A percentile compares a stretch with the other conserved stretches of the same genome.
phyloP scores from a whole-genome alignment of 2,888 invertebrate species.

The Sthenelais limicola region DNA sequence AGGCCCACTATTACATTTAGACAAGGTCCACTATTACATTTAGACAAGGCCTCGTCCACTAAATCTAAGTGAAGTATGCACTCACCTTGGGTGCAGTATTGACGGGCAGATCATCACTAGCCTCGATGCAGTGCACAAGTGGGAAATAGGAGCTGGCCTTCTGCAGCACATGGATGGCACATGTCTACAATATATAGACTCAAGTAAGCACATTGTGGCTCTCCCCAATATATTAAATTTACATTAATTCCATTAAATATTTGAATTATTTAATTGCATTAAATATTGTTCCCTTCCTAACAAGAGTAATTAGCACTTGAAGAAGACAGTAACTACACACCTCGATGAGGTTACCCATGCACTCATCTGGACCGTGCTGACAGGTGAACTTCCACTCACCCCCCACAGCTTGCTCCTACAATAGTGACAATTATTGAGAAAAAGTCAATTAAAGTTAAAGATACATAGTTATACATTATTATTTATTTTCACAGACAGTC shows the following conservation, averaged over 20 bases:
- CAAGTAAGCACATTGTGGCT: not conserved
- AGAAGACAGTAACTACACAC: no score
- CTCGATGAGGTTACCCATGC: constrained; percentile 68
- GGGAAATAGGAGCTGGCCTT: constrained; percentile 58
- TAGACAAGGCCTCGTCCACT: no score
- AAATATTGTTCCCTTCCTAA: no score
- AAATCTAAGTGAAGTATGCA: not conserved
- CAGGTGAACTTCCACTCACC: constrained; percentile 64
- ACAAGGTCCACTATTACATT: no score
- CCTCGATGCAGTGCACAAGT: constrained; percentile 69
- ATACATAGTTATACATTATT: no score
- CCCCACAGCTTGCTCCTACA: constrained; percentile 56
- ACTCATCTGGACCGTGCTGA: constrained; percentile 70
- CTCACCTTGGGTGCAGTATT: constrained; percentile 5
- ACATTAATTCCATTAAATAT: not conserved
- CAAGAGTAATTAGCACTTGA: no score
- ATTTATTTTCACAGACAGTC: no score
- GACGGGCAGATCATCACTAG: constrained; percentile 31
- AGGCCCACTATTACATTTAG: no score
- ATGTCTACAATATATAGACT: constrained; percentile 60
- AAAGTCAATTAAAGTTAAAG: no score
- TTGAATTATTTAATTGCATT: no score
- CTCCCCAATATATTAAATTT: not conserved
- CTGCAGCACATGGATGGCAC: constrained; percentile 61
- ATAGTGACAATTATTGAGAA: no score